Evolutionary conservation across 53 echinoderm and acorn worm genomes (phyloP), one percentile per base, ranked within the genome.

Genomic region (Stichopus horrens): DNA sequence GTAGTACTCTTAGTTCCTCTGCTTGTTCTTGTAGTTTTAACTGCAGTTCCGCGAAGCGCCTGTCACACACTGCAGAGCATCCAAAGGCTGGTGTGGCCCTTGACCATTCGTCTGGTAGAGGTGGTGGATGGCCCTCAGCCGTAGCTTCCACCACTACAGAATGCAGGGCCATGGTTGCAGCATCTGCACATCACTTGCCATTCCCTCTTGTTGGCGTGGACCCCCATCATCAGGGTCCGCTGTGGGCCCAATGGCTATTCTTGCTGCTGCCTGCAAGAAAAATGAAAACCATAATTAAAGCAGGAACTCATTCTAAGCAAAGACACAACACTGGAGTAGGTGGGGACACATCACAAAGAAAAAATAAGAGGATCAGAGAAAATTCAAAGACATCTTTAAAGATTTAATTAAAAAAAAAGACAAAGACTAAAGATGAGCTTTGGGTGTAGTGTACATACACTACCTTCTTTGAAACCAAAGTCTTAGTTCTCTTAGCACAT

Each of bases 21-120:
- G 60, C 9, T 14, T 60, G 60, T 6, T 9, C 60, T 60, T 5
- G 4, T 14, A 60, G 9, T 14, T 60, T 60, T 14, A 60, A 60
- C 60, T 9, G 4, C 14, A 65, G 23, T 6, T 81, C 81, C 5
- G 19, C 81, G 16, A 81, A 81, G 8, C 81, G 16, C 18, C 10
- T 57, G 56, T 81, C 56, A 7, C 81, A 81, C 55, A 81, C 55
- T 4, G 81, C 56, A n/a, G 81, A 81, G 20, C 56, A 81, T 2
- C 54, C 20, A 8, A 81, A 81, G 57, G 82, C 55, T 58, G 55
- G 58, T 18, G 82, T 82, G 10, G 82, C 58, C 11, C 54, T n/a
- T 18, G 53, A 7, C 58, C 82, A 82, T 22, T 57, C 81, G 6
- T 53, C n/a, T 18, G 82, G 82, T 7, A 57, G 57, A 55, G 75